These are phyloP conservation scores for Australoheros scitulus DNA, from an alignment of 2,113 vertebrate species.

Conservation along the genomic window DNA sequence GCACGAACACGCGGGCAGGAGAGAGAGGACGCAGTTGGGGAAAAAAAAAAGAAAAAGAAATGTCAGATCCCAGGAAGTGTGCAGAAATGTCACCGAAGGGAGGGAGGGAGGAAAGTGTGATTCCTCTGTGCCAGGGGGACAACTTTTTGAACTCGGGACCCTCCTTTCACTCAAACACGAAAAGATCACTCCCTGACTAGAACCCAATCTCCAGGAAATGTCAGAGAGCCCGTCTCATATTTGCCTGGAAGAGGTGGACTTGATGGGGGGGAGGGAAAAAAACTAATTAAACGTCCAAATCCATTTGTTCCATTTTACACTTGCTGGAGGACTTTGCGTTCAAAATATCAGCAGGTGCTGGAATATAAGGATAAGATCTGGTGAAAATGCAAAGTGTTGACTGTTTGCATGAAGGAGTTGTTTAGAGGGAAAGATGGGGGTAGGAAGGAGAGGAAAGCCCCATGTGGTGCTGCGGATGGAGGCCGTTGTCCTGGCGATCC, in stretches of 20 bases:
- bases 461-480: conserved; percentile 66
- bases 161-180: conserved; percentile 30
- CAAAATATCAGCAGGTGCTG: conserved; percentile 38
- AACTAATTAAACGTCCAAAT: conserved; percentile 43
- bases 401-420: neutral
- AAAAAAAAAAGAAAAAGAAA: conserved; percentile 7
- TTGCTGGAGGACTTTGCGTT: conserved; percentile 14
- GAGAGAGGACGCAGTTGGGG: conserved; percentile 19
- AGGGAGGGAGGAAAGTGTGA: conserved; percentile 32
- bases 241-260: neutral
- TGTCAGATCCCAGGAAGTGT: conserved; percentile 55
- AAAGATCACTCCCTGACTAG: conserved; percentile 18
- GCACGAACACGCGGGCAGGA: conserved; percentile 45
- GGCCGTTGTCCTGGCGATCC: conserved; percentile 76
- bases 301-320: conserved; percentile 19
- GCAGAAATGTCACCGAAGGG: conserved; percentile 53
- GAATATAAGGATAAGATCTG: conserved; percentile 8
- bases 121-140: conserved; percentile 44
- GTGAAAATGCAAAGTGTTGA: conserved; percentile 16
- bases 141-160: conserved; percentile 67
- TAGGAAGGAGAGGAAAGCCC: conserved; percentile 49
- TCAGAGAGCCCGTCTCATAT: conserved; percentile 28
- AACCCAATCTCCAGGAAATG: conserved; percentile 45
- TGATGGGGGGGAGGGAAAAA: neutral
- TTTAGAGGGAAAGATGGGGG: conserved; percentile 25